Evolutionary conservation across 2,113 vertebrate genomes (phyloP), one percentile per base, ranked within the genome.

Genomic region (Thomomys bottae): DNA sequence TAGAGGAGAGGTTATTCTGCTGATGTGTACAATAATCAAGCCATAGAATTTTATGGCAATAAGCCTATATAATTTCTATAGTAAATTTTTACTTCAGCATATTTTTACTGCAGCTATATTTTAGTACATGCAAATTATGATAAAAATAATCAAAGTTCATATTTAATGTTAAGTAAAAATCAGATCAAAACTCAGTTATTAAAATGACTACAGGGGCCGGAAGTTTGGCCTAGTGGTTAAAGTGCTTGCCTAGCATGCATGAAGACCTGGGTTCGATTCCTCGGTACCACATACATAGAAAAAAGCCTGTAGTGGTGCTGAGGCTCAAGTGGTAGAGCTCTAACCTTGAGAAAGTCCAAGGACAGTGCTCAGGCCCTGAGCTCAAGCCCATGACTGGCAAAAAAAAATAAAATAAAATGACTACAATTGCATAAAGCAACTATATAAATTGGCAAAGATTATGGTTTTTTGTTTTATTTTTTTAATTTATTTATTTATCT

Each of bases 181-280:
- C 42, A 87, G 40, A 68, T 49, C 21, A 81, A 0, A 89, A 89
- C 79, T 49, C 17, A 72, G 11, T 77, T 72, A 45, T 42, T 79
- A 83, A 83, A 85, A 63, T 73, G 73, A 80, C 59, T 45, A 11
- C 8, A 87, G n/a, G n/a, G n/a, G n/a, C n/a, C n/a, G n/a, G n/a
- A n/a, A n/a, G n/a, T n/a, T n/a, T n/a, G n/a, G n/a, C n/a, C n/a
- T n/a, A n/a, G n/a, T n/a, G n/a, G n/a, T n/a, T n/a, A n/a, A n/a
- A n/a, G n/a, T n/a, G n/a, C n/a, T n/a, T n/a, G n/a, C n/a, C n/a
- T n/a, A n/a, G n/a, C n/a, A n/a, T n/a, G n/a, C n/a, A n/a, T n/a
- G n/a, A n/a, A n/a, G n/a, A n/a, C n/a, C n/a, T n/a, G n/a, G n/a
- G n/a, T n/a, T n/a, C n/a, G n/a, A n/a, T n/a, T n/a, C n/a, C n/a